Conservation (phyloP, 1,140 invertebrate genomes). For the Pogonognathellus flavescens region DNA sequence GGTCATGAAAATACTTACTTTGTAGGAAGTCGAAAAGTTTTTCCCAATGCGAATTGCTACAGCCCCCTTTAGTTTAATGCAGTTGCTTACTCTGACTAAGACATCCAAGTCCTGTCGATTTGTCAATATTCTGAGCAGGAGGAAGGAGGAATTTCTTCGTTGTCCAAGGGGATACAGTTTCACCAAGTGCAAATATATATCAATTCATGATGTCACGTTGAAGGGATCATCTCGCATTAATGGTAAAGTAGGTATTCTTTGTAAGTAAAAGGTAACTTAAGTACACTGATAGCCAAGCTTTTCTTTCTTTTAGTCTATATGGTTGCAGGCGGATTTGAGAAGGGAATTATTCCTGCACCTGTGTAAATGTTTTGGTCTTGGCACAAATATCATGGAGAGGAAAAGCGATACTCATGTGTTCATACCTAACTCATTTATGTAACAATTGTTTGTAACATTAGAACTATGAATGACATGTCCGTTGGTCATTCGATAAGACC, state of each 20-base stretch:
- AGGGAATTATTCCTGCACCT: no score
- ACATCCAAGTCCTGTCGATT: conserved; percentile 54
- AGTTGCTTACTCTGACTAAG: conserved; percentile 7
- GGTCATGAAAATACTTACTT: conserved; percentile 41
- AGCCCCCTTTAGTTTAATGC: background rate
- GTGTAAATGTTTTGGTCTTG: no score
- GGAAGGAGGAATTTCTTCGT: background rate
- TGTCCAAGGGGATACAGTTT: conserved; percentile 28
- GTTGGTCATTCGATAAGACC: no score
- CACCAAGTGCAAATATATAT: conserved; percentile 25
- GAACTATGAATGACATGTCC: no score
- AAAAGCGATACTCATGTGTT: no score
- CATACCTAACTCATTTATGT: no score
- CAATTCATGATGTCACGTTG: conserved; percentile 8
- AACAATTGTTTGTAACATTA: no score
- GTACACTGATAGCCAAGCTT: conserved; percentile 14
- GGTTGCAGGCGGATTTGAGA: no score
- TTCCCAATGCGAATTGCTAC: background rate
- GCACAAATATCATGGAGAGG: no score
- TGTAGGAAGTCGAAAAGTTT: conserved; percentile 20
- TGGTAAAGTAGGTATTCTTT: conserved; percentile 36
- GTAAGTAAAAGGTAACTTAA: no score
- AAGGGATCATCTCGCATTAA: conserved; percentile 17
- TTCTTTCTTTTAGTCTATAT: no score
- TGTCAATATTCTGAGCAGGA: conserved; percentile 54